These are phyloP conservation scores for Percina caprodes DNA, from an alignment of 2,113 vertebrate genomes.

Conservation along the genomic window DNA sequence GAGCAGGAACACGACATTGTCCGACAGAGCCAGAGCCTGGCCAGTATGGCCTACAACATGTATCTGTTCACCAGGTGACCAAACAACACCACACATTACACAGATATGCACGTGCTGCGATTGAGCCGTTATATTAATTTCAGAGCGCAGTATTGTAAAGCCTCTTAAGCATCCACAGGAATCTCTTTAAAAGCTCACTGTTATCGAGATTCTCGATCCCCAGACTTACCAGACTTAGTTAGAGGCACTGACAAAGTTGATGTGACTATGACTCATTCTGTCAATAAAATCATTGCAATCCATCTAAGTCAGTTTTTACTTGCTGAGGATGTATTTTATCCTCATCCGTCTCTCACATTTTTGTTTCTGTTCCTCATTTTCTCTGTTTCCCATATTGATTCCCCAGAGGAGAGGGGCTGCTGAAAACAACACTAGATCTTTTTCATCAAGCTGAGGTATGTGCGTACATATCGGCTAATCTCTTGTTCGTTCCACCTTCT, in stretches of 20 bases:
- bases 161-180: slow-evolving; percentile 29
- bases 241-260: slow-evolving; percentile 15
- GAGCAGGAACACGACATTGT: slow-evolving; percentile 93
- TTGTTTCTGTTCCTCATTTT: slow-evolving; percentile 48
- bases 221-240: slow-evolving; percentile 19
- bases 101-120: neutral
- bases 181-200: slow-evolving; percentile 47
- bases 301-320: slow-evolving; percentile 12
- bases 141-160: slow-evolving; percentile 28
- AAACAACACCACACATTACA: neutral
- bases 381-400: slow-evolving; percentile 62
- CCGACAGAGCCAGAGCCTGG: slow-evolving; percentile 89
- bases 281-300: slow-evolving; percentile 11
- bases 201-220: slow-evolving; percentile 29
- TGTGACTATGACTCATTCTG: slow-evolving; percentile 34
- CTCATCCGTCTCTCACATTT: slow-evolving; percentile 35
- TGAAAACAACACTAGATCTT: slow-evolving; percentile 96
- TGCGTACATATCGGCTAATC: slow-evolving; percentile 24
- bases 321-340: slow-evolving; percentile 33
- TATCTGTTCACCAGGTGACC: slow-evolving; percentile 96
- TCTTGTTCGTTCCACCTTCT: slow-evolving; percentile 1
- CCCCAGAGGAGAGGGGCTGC: slow-evolving; percentile 93
- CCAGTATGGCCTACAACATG: slow-evolving; percentile 95
- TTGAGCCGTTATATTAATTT: slow-evolving; percentile 24
- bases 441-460: slow-evolving; percentile 95